Conservation (phyloP, 2,888 invertebrate species). For the Sycophila texana region DNA sequence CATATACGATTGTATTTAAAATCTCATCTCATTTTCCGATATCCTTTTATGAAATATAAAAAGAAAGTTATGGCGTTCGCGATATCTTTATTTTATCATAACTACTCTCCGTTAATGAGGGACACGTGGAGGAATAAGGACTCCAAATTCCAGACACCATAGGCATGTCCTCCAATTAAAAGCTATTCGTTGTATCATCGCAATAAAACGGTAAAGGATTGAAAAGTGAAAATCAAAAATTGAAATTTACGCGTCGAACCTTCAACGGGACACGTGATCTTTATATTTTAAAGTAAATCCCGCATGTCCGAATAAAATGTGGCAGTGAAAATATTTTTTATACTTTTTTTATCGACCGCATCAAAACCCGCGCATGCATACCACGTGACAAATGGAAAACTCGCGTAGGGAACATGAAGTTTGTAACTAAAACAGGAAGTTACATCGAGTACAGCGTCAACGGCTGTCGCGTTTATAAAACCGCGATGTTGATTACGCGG, state of each 20-base stretch:
- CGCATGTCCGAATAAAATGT: constrained; percentile 3
- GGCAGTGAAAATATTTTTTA: constrained; percentile 19
- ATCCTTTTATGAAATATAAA: no score
- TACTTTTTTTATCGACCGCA: constrained; percentile 18
- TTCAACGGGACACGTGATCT: background rate
- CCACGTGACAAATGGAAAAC: constrained; percentile 32
- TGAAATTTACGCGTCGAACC: background rate
- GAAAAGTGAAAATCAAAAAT: background rate
- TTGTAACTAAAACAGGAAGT: constrained; percentile 33
- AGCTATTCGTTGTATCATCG: background rate
- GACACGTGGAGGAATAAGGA: no score
- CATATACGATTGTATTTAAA: no score
- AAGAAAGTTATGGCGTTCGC: no score
- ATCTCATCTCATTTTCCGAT: no score
- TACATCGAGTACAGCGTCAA: constrained; percentile 27
- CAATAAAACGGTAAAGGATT: background rate
- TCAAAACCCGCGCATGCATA: constrained; percentile 25
- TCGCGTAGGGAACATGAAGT: constrained; percentile 3
- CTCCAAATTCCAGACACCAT: no score
- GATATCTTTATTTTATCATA: no score
- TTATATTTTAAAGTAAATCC: no score
- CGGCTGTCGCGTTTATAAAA: constrained; percentile 26
- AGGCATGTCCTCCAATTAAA: background rate
- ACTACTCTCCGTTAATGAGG: no score
- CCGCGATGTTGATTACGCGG: constrained; percentile 32